These are phyloP conservation scores for Rhabdophis nuchalis DNA, from an alignment of 2,797 vertebrate species.

Conservation along the genomic window DNA sequence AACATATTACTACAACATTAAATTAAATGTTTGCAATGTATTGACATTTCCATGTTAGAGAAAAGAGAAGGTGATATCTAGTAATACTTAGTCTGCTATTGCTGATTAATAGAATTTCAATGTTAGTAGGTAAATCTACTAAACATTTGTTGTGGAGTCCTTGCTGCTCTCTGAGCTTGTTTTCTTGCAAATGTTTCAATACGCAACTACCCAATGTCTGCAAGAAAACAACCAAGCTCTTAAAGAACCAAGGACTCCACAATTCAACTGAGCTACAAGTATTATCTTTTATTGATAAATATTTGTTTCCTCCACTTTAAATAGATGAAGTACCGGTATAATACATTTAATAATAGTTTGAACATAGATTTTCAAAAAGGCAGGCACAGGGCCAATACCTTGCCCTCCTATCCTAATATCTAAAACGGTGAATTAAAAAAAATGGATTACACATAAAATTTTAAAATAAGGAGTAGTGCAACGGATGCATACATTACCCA, in stretches of 20 bases:
- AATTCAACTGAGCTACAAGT: neutral
- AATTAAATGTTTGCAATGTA: neutral
- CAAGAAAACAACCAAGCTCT: too few species aligned
- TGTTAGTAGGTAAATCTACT: neutral
- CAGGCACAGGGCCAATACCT: neutral
- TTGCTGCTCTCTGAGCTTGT: too few species aligned
- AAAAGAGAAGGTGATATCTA: neutral
- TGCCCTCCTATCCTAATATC: neutral
- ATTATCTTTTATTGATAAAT: neutral
- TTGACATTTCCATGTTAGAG: neutral
- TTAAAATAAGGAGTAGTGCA: neutral
- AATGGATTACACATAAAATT: neutral
- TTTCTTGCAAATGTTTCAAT: neutral
- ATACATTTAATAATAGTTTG: neutral
- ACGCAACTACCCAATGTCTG: too few species aligned
- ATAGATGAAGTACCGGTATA: neutral
- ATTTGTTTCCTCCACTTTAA: neutral
- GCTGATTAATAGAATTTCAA: slow-evolving; percentile 2
- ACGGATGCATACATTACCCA: neutral
- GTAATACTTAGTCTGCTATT: neutral
- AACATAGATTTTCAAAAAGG: neutral
- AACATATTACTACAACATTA: neutral
- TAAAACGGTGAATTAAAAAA: neutral
- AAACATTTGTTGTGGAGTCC: neutral
- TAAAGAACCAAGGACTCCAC: neutral